Percentiles rank a stretch among this genome's conserved stretches.
Evolutionary conservation across 1,140 invertebrate species (phyloP).

Genomic region (Cotesia glomerata): DNA sequence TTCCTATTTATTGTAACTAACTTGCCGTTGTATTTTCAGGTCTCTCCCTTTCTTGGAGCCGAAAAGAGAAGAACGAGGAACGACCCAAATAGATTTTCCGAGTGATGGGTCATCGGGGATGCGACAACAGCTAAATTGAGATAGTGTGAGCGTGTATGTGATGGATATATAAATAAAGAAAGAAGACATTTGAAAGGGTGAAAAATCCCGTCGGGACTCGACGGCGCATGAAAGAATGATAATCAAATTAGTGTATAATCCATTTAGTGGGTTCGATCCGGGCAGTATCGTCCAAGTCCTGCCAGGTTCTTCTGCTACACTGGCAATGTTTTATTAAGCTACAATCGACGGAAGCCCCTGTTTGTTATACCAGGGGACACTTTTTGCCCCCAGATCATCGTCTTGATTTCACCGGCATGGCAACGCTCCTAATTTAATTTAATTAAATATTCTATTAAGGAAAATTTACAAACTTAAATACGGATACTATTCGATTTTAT

Average conservation of each 20-base stretch:
- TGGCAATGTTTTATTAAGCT: conserved; percentile 49
- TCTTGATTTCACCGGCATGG: conserved; percentile 20
- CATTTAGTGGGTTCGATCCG: conserved; percentile 48
- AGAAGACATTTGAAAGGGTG: conserved; percentile 18
- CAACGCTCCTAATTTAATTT: not conserved
- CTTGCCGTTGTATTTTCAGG: not conserved
- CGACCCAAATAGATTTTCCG: not conserved
- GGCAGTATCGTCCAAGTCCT: not conserved
- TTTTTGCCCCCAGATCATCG: conserved; percentile 14
- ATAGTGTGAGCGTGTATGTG: not conserved
- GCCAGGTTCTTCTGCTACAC: conserved; percentile 17
- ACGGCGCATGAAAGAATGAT: conserved; percentile 42
- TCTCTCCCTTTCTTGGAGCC: not conserved
- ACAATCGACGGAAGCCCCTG: conserved; percentile 50
- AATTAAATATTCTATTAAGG: not conserved
- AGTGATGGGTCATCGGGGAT: conserved; percentile 8
- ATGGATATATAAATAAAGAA: conserved; percentile 16
- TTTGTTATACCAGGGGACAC: not conserved
- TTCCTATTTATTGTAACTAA: not conserved
- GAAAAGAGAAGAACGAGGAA: no score
- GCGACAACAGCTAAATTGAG: not conserved
- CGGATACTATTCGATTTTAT: no score
- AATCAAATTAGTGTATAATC: conserved; percentile 56
- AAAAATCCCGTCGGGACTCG: conserved; percentile 36
- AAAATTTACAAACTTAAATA: no score